These are phyloP conservation scores for Onychorhynchus coronatus DNA, from an alignment of 2,113 vertebrate species.

Conservation along the genomic window DNA sequence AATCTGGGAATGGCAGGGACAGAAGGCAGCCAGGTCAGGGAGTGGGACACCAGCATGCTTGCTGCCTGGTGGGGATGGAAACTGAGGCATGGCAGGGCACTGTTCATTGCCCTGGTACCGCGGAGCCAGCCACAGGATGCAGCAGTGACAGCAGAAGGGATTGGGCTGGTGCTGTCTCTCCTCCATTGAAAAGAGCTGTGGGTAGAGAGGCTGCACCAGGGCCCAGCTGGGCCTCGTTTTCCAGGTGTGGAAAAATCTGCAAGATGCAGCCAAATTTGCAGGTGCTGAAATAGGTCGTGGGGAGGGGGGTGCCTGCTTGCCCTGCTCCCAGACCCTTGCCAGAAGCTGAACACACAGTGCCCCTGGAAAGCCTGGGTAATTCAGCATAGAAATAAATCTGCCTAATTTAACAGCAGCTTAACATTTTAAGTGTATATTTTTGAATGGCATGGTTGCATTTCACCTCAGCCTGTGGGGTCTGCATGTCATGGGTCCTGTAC, in stretches of 20 bases:
- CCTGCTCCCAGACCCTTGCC: neutral
- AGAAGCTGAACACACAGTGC: neutral
- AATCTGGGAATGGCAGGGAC: constrained; percentile 65
- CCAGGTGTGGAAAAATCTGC: neutral
- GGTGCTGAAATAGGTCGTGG: neutral
- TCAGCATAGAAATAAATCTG: neutral
- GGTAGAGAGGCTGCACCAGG: neutral
- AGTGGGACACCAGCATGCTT: fast-evolving
- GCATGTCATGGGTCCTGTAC: neutral
- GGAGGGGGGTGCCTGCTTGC: neutral
- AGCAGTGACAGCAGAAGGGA: fast-evolving
- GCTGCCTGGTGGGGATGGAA: neutral
- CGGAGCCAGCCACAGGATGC: neutral
- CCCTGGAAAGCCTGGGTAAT: neutral
- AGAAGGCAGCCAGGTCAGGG: neutral
- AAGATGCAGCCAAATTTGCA: neutral
- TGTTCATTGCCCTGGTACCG: fast-evolving
- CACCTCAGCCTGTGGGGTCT: neutral
- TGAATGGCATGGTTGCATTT: neutral
- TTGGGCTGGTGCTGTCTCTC: neutral
- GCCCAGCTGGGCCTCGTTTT: neutral
- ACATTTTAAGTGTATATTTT: neutral
- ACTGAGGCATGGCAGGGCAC: neutral
- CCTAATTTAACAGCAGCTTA: neutral
- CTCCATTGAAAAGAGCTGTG: neutral